A percentile compares a stretch with the other conserved stretches of the same genome.
Evolutionary conservation across 2,888 invertebrate species (phyloP).

Genomic region (Quadroppia sp.): DNA sequence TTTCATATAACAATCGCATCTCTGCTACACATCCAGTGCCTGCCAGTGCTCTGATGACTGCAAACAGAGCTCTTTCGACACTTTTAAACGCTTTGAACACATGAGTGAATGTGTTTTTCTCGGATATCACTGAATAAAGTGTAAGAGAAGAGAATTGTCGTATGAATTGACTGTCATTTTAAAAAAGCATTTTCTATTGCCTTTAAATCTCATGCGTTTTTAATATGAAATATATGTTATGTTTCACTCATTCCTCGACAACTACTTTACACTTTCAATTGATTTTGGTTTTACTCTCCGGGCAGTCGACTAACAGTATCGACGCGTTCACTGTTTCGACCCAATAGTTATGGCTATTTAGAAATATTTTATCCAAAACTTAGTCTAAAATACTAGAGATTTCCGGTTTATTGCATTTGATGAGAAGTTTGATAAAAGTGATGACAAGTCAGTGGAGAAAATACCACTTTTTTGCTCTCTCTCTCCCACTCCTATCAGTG

Average conservation of each 20-base stretch:
- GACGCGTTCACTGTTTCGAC: not conserved
- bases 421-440: slow-evolving; percentile 25
- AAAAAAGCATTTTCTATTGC: not conserved
- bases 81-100: slow-evolving; percentile 33
- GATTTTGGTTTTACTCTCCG: slow-evolving; percentile 21
- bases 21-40: not conserved
- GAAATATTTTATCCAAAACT: not conserved
- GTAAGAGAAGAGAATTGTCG: not conserved
- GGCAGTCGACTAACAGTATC: not conserved
- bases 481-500: not conserved
- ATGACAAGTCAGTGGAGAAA: not conserved
- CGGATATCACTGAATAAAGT: too few relatives aligned
- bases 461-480: slow-evolving; percentile 12
- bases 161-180: not conserved
- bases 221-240: not conserved
- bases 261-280: slow-evolving; percentile 35
- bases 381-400: not conserved
- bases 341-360: slow-evolving; percentile 13
- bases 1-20: not conserved
- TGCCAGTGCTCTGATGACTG: slow-evolving; percentile 12
- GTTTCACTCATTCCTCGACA: too few relatives aligned
- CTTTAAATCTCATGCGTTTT: not conserved
- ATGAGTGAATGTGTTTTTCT: slow-evolving; percentile 29
- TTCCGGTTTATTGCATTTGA: slow-evolving; percentile 35
- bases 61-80: slow-evolving; percentile 32